phyloP scores from a whole-genome alignment of 2,888 invertebrate genomes.

The Endotricha flammealis region DNA sequence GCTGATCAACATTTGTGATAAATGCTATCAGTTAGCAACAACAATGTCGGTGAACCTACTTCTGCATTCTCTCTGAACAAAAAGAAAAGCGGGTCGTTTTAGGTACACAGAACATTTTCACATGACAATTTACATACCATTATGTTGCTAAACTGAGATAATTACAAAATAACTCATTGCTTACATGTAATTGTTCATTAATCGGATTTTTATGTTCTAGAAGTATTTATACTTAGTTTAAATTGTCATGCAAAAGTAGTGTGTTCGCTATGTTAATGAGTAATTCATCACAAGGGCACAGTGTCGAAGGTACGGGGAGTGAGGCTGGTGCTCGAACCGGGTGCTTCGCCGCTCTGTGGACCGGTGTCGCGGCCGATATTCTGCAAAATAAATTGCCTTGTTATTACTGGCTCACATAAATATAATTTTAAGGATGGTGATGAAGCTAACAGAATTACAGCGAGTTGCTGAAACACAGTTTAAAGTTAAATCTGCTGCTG shows the following conservation, averaged over 20 bases:
- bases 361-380: slow-evolving; percentile 75
- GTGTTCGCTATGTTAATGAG: slow-evolving; percentile 40
- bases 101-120: slow-evolving; percentile 10
- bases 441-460: no score
- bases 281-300: slow-evolving; percentile 69
- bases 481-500: no score
- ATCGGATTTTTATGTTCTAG: slow-evolving; percentile 22
- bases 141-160: slow-evolving; percentile 10
- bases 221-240: slow-evolving; percentile 38
- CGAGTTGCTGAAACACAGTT: no score
- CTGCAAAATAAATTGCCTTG: slow-evolving; percentile 38
- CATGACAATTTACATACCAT: slow-evolving; percentile 12
- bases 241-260: slow-evolving; percentile 55
- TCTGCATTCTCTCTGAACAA: slow-evolving; percentile 46
- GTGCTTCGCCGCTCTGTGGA: slow-evolving; percentile 80
- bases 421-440: no score
- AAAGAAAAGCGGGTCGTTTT: slow-evolving; percentile 41
- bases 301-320: slow-evolving; percentile 60
- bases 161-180: slow-evolving; percentile 23
- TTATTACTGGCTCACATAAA: background rate
- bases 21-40: slow-evolving; percentile 43
- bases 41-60: slow-evolving; percentile 43
- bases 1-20: slow-evolving; percentile 57
- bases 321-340: slow-evolving; percentile 77
- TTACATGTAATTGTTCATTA: slow-evolving; percentile 14